Base-by-base conservation (phyloP, 2,888 invertebrate species). In the Ariolimax columbianus region DNA sequence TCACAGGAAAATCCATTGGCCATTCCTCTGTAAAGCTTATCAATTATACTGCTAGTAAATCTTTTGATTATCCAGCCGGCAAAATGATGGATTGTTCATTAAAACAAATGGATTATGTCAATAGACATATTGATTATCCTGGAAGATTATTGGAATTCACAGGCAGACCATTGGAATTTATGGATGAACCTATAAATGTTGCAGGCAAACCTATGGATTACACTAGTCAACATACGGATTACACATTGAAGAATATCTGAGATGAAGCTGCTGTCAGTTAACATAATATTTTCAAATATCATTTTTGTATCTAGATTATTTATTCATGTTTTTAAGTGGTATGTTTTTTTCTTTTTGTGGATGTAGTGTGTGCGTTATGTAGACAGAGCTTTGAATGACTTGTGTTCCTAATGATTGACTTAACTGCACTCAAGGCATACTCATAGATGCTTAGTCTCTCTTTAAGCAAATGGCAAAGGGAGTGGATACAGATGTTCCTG, bases 11-110 rank as follows among this genome's bases (percentile, higher is more conserved):
- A 40, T 73, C 73, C 33, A 19, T 73, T 40, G 73, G 40, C 33
- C 40, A 26, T 38, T 6, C 73, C 17, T 26, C 38, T 6, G 40
- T 7, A 73, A 73, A 73, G 40, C 43, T 73, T 3, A 40, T 73
- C 40, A 26, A 73, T 14, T 73, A 40, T 26, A 38, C 38, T 19
- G 43, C 43, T 14, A 43, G 40, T 43, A 38, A 73, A 40, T 26
- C 17, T 26, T 6, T 73, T 40, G 73, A 73, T 40, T 73, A 73
- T 40, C 19, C 40, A 26, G 73, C 73, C 6, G 73, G 40, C 7
- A 73, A 73, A 40, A 40, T 73, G 73, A 40, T 73, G 73, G 73
- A 73, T 40, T 73, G 40, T 38, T 36, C 73, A 73, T 38, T 73
- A 38, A 38, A 73, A 73, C 73, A 73, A 40, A 73, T 73, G 14